Conservation (phyloP, 1,140 invertebrate species). For the Phortica variegata region DNA sequence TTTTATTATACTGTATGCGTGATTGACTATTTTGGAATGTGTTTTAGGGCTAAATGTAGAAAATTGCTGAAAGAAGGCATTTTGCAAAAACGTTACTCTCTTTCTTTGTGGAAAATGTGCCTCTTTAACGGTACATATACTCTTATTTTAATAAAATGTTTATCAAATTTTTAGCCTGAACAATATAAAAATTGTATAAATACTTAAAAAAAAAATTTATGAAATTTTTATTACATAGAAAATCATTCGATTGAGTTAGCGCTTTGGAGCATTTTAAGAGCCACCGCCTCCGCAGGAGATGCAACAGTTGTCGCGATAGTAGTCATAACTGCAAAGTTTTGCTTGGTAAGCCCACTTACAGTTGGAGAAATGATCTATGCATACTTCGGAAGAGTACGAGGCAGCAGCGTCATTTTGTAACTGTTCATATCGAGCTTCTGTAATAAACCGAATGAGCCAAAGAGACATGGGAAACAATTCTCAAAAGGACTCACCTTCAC, state of each 20-base stretch:
- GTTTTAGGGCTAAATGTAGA: neutral
- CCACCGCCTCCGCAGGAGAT: conserved; percentile 29
- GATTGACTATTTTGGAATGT: neutral
- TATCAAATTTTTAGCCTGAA: neutral
- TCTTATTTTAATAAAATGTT: neutral
- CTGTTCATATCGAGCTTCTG: conserved; percentile 36
- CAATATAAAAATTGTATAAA: neutral
- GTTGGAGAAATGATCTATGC: conserved; percentile 71
- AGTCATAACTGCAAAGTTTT: conserved; percentile 76
- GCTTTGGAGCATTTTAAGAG: neutral
- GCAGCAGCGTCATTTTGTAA: conserved; percentile 36
- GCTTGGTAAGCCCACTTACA: conserved; percentile 77
- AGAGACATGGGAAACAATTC: neutral
- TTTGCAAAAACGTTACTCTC: neutral
- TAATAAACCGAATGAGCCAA: no score
- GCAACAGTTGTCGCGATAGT: conserved; percentile 79
- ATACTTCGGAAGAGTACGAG: conserved; percentile 57
- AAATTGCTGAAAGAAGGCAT: neutral
- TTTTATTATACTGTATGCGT: neutral
- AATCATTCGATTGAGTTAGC: neutral
- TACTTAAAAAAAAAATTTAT: neutral
- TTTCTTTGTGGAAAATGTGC: neutral
- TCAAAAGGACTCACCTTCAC: conserved; percentile 45
- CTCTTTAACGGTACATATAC: no score
- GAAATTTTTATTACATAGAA: neutral